A percentile compares a stretch with the other conserved stretches of the same genome.
Conservation (phyloP, 2,797 vertebrate genomes). For the Neopelma chrysocephalum region DNA sequence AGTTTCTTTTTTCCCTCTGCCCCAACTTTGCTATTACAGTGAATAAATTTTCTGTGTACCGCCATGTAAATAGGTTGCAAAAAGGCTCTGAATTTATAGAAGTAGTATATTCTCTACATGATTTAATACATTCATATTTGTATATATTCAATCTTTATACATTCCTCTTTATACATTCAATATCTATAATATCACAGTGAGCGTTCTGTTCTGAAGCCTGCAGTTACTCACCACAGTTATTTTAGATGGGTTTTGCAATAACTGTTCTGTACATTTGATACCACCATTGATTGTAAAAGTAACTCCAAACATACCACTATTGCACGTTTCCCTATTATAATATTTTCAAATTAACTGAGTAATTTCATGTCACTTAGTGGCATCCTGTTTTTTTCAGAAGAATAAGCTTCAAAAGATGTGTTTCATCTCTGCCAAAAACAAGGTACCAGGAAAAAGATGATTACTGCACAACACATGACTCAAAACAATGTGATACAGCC, state of each 20-base stretch:
- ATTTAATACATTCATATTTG: neutral
- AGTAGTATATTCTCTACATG: neutral
- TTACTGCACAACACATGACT: neutral
- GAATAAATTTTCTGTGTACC: neutral
- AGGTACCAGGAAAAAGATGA: neutral
- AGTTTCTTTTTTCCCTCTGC: neutral
- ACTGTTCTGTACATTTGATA: neutral
- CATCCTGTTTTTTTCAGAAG: neutral
- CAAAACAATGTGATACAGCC: neutral
- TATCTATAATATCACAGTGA: neutral
- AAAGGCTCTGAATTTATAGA: neutral
- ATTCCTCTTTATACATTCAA: neutral
- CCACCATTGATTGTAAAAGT: neutral
- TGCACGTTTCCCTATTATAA: neutral
- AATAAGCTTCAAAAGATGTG: neutral
- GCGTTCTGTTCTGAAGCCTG: neutral
- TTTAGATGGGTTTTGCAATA: neutral
- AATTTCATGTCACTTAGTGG: neutral
- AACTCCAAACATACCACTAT: neutral
- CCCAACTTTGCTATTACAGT: neutral
- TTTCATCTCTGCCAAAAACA: neutral
- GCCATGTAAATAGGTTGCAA: neutral
- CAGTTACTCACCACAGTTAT: neutral
- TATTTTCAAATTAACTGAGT: neutral
- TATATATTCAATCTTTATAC: neutral